Conservation (phyloP, 2,797 vertebrate species). For the Luscinia luscinia region DNA sequence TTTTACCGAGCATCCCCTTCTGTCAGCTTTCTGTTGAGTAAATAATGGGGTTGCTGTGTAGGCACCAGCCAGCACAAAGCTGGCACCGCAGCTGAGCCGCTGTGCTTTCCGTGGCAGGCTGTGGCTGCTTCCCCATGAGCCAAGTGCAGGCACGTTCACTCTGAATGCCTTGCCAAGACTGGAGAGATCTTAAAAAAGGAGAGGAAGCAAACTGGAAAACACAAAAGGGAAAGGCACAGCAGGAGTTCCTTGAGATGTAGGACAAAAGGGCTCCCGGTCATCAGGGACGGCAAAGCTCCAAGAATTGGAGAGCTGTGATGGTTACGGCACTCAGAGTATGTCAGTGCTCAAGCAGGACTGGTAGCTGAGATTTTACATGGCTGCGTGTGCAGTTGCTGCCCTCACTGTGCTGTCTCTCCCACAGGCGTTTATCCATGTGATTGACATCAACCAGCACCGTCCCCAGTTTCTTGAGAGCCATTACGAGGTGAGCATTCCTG, state of each 20-base stretch:
- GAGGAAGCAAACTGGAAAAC: neutral
- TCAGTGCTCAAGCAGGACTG: neutral
- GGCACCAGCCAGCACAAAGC: constrained; percentile 5
- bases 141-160: neutral
- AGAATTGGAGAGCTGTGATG: neutral
- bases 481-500: constrained; percentile 86
- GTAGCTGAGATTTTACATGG: neutral
- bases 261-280: neutral
- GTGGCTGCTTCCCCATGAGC: neutral
- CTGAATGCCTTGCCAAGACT: neutral
- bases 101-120: neutral
- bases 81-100: neutral
- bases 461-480: constrained; percentile 87
- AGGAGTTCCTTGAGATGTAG: neutral
- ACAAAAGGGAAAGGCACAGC: neutral
- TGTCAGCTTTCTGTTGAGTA: neutral
- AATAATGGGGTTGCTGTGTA: neutral
- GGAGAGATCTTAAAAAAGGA: neutral
- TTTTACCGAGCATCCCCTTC: neutral
- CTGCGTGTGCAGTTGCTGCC: neutral
- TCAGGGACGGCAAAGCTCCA: neutral
- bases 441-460: constrained; percentile 92
- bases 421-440: constrained; percentile 89
- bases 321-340: neutral
- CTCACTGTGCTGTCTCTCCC: neutral